These are phyloP conservation scores for Mythimna albipuncta DNA, from an alignment of 2,888 invertebrate species.

Conservation along the genomic window DNA sequence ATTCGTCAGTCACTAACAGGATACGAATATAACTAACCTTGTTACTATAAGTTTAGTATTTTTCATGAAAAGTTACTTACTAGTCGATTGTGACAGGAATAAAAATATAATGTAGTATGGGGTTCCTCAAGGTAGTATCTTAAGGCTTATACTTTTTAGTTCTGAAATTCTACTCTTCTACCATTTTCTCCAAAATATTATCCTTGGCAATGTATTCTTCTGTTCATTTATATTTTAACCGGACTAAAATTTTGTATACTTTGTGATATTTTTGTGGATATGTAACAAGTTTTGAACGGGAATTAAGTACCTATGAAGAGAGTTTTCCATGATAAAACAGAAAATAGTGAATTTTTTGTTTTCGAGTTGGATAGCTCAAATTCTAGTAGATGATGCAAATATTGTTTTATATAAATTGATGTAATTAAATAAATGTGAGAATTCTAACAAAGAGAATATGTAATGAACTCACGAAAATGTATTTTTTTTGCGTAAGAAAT, in stretches of 20 bases:
- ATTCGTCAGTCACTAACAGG: background rate
- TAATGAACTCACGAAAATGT: too few species aligned
- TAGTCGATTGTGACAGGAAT: background rate
- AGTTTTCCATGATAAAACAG: too few species aligned
- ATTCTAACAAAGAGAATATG: background rate
- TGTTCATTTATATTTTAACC: constrained; percentile 51
- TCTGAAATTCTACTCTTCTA: background rate
- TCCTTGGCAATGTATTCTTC: constrained; percentile 45
- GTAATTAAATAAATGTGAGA: background rate
- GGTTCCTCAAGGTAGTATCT: constrained; percentile 10
- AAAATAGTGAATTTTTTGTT: too few species aligned
- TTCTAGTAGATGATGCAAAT: background rate
- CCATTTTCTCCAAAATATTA: constrained; percentile 52
- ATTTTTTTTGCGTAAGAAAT: too few species aligned
- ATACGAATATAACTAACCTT: background rate
- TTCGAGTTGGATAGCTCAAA: background rate
- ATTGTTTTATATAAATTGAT: background rate
- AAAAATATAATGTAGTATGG: background rate
- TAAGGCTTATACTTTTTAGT: constrained; percentile 1
- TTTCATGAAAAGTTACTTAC: too few species aligned
- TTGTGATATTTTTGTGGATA: constrained; percentile 43
- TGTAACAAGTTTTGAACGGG: constrained; percentile 9
- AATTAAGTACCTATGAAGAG: background rate
- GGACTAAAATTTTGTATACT: constrained; percentile 17
- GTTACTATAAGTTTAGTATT: background rate